phyloP scores from a whole-genome alignment of 1,140 invertebrate genomes.

The Centruroides vittatus region DNA sequence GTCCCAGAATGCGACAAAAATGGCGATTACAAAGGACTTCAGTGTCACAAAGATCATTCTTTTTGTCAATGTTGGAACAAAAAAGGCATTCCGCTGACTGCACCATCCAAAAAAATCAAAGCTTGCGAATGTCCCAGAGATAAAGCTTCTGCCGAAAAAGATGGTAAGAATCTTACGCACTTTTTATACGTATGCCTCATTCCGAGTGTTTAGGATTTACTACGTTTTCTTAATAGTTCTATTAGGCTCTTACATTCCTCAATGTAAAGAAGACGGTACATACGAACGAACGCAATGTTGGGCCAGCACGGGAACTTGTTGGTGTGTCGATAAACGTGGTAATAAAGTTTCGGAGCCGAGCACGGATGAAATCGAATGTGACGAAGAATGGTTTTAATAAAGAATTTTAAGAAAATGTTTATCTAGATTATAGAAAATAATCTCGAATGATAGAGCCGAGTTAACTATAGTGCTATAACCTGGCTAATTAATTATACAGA shows the following conservation, averaged over 20 bases:
- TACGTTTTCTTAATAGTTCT: too few relatives aligned
- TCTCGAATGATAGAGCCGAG: too few relatives aligned
- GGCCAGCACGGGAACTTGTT: conserved; percentile 52
- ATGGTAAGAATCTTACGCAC: too few relatives aligned
- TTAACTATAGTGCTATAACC: too few relatives aligned
- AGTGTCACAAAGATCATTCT: conserved; percentile 10
- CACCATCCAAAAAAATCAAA: conserved; percentile 13
- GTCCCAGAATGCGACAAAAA: conserved; percentile 16
- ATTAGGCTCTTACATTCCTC: conserved; percentile 33
- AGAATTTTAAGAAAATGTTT: too few relatives aligned
- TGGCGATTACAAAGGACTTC: conserved; percentile 15
- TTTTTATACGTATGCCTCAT: too few relatives aligned
- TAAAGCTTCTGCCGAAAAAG: too few relatives aligned
- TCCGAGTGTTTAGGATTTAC: too few relatives aligned
- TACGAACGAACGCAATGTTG: conserved; percentile 73
- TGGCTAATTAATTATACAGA: too few relatives aligned
- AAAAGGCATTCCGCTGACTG: conserved; percentile 10
- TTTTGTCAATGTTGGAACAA: conserved; percentile 19
- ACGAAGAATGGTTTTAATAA: too few relatives aligned
- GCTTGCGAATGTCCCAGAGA: conserved; percentile 13
- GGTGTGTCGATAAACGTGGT: conserved; percentile 67
- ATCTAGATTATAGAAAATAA: too few relatives aligned
- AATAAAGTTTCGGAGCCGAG: conserved; percentile 52
- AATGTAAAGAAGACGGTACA: conserved; percentile 60
- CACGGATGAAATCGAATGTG: not conserved